Percentiles rank a stretch among this genome's conserved stretches.
Conservation (phyloP, 2,888 invertebrate species). For the Zygaena filipendulae region DNA sequence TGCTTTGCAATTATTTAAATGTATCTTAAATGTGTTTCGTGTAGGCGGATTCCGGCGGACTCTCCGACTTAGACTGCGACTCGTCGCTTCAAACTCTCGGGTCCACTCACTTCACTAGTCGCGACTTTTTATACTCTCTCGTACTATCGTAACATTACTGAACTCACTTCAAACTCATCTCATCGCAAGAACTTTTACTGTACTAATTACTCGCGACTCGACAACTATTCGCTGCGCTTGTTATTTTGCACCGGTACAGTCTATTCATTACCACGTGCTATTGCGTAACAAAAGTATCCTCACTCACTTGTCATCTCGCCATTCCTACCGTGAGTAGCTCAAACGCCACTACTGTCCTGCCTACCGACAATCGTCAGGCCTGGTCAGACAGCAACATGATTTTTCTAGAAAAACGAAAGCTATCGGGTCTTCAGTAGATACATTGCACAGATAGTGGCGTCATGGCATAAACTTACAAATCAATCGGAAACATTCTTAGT, state of each 20-base stretch:
- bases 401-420: too few species aligned
- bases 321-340: too few species aligned
- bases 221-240: slow-evolving; percentile 32
- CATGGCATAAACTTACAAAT: too few species aligned
- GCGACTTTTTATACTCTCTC: slow-evolving; percentile 60
- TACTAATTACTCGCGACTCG: slow-evolving; percentile 27
- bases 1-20: slow-evolving; percentile 91
- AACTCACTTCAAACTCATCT: slow-evolving; percentile 31
- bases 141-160: slow-evolving; percentile 45
- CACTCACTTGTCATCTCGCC: slow-evolving; percentile 40
- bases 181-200: slow-evolving; percentile 27
- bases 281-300: slow-evolving; percentile 28
- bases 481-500: too few species aligned
- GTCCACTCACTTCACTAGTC: slow-evolving; percentile 55
- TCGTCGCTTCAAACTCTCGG: slow-evolving; percentile 42
- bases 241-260: slow-evolving; percentile 22
- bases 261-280: slow-evolving; percentile 10
- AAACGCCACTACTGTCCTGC: too few species aligned
- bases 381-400: too few species aligned
- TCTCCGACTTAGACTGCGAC: slow-evolving; percentile 35
- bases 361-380: too few species aligned
- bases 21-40: slow-evolving; percentile 70
- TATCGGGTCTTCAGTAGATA: too few species aligned
- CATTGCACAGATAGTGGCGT: too few species aligned
- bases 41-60: slow-evolving; percentile 52